A percentile compares a stretch with the other conserved stretches of the same genome.
phyloP scores from a whole-genome alignment of 2,797 vertebrate species.

The Sebastiscus albofasciatus region DNA sequence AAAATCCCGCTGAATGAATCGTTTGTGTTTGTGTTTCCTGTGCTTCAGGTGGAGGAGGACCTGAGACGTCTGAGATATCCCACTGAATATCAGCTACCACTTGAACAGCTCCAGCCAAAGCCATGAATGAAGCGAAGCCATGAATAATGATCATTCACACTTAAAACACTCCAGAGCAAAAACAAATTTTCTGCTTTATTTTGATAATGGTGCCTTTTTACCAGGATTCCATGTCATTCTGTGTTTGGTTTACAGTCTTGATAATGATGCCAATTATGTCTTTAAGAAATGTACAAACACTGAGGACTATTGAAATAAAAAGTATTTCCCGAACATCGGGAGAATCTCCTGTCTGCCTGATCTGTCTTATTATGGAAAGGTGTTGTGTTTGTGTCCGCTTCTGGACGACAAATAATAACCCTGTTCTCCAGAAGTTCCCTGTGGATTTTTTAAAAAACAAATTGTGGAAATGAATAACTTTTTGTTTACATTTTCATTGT shows the following conservation, averaged over 20 bases:
- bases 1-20: fast-evolving
- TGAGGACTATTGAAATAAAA: slow-evolving; percentile 48
- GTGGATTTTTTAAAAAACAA: too few relatives aligned
- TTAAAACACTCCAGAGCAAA: slow-evolving; percentile 1
- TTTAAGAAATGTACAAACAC: slow-evolving; percentile 16
- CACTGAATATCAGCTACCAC: slow-evolving; percentile 82
- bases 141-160: background rate
- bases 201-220: slow-evolving; percentile 69
- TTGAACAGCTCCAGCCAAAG: slow-evolving; percentile 84
- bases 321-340: background rate
- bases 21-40: background rate
- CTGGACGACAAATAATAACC: background rate
- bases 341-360: background rate
- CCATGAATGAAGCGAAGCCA: slow-evolving; percentile 65
- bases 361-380: background rate
- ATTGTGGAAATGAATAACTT: too few relatives aligned
- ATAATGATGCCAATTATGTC: slow-evolving; percentile 38
- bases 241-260: slow-evolving; percentile 55
- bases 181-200: slow-evolving; percentile 46
- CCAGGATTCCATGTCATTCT: slow-evolving; percentile 38
- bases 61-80: slow-evolving; percentile 85
- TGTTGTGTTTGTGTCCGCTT: background rate
- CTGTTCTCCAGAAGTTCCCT: background rate
- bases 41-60: slow-evolving; percentile 86
- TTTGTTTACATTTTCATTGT: too few relatives aligned